A percentile compares a stretch with the other conserved stretches of the same genome.
Conservation (phyloP, 2,797 vertebrate species). For the Siniperca undulata region DNA sequence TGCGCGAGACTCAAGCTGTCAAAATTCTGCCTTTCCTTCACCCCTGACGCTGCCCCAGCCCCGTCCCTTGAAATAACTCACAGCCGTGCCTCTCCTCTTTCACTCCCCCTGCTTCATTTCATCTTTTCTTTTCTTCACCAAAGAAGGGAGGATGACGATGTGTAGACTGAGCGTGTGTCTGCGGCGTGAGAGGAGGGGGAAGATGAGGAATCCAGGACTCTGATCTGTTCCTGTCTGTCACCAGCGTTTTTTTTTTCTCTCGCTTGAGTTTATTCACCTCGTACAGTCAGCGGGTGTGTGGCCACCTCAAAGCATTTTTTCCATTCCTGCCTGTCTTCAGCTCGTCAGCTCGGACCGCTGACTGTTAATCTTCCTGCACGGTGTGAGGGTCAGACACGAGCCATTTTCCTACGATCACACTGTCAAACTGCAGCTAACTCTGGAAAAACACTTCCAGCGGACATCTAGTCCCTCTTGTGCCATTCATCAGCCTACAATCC, state of each 20-base stretch:
- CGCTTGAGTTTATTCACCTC: conserved; percentile 23
- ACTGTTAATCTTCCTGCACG: conserved; percentile 59
- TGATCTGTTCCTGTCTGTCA: conserved; percentile 62
- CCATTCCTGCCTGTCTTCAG: conserved; percentile 68
- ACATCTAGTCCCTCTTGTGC: conserved; percentile 38
- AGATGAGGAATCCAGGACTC: conserved; percentile 76
- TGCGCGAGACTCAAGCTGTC: conserved; percentile 66
- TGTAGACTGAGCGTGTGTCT: conserved; percentile 30
- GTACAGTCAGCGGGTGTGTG: conserved; percentile 47
- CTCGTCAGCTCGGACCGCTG: conserved; percentile 65
- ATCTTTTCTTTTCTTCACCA: conserved; percentile 5
- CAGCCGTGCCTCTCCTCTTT: conserved; percentile 29
- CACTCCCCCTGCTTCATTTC: conserved; percentile 15
- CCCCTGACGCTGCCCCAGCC: conserved; percentile 53
- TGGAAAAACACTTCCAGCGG: conserved; percentile 66
- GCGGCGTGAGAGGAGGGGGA: conserved; percentile 38
- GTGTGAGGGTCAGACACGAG: conserved; percentile 64
- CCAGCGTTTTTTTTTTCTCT: conserved; percentile 29
- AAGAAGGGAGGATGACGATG: conserved; percentile 29
- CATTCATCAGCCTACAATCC: conserved; percentile 10
- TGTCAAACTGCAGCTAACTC: conserved; percentile 38
- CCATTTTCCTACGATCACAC: conserved; percentile 40
- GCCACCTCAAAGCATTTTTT: conserved; percentile 74
- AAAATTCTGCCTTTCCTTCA: conserved; percentile 68
- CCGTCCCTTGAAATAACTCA: conserved; percentile 54